Evolutionary conservation across 2,113 vertebrate species (phyloP).

Genomic region (Labeo catla): DNA sequence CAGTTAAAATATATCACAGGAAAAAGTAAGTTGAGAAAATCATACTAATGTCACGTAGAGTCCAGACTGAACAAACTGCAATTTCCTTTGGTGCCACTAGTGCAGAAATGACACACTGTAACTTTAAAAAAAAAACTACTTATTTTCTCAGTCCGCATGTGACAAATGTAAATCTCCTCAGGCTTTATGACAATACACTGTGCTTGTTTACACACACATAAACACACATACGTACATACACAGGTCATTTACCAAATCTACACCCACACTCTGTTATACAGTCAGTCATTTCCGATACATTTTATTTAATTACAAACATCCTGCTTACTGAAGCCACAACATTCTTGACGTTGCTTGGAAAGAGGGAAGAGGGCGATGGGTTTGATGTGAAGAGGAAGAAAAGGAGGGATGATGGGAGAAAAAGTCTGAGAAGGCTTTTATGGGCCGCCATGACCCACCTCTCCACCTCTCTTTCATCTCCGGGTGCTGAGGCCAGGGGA

Average conservation of each 20-base stretch:
- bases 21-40: background rate
- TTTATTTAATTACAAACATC: slow-evolving; percentile 45
- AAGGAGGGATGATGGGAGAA: background rate
- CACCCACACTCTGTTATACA: slow-evolving; percentile 5
- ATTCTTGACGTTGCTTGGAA: background rate
- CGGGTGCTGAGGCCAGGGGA: slow-evolving; percentile 18
- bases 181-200: background rate
- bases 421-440: background rate
- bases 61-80: background rate
- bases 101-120: background rate
- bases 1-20: slow-evolving; percentile 1
- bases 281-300: slow-evolving; percentile 39
- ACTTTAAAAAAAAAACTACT: background rate
- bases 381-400: background rate
- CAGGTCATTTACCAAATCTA: slow-evolving; percentile 3
- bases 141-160: background rate
- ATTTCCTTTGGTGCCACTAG: background rate
- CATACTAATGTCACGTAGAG: background rate
- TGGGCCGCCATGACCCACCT: background rate
- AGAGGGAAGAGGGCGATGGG: background rate
- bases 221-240: background rate
- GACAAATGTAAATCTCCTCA: background rate
- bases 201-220: background rate
- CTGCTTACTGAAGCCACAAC: slow-evolving; percentile 7
- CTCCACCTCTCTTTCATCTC: slow-evolving; percentile 25